Evolutionary conservation across 2,113 vertebrate genomes (phyloP).

Genomic region (Platysteira castanea): DNA sequence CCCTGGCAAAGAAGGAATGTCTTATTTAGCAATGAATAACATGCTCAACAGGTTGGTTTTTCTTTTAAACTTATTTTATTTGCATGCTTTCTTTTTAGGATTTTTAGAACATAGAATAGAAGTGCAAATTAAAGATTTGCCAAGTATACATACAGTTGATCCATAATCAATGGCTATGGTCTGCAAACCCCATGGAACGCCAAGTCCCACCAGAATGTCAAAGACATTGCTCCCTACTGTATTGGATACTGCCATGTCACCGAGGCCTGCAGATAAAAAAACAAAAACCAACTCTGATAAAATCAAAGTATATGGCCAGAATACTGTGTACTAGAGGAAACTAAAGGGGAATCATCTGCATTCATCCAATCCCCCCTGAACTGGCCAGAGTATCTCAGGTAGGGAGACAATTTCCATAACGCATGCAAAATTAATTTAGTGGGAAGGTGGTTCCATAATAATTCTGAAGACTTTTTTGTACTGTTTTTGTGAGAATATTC

Average conservation of each 20-base stretch:
- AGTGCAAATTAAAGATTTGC: not conserved
- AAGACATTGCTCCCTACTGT: slow-evolving; percentile 97
- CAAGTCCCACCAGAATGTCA: slow-evolving; percentile 95
- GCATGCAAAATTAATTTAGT: not conserved
- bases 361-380: not conserved
- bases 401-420: not conserved
- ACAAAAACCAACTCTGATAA: not conserved
- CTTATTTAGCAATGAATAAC: not conserved
- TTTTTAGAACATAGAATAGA: not conserved
- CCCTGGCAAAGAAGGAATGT: not conserved
- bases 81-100: not conserved
- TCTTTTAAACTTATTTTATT: not conserved
- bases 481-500: not conserved
- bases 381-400: not conserved
- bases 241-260: slow-evolving; percentile 97
- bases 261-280: slow-evolving; percentile 78
- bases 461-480: not conserved
- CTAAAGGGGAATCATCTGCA: not conserved
- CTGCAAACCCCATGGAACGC: slow-evolving; percentile 92
- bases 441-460: not conserved
- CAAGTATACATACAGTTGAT: slow-evolving; percentile 78
- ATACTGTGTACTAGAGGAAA: not conserved
- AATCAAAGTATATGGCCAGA: not conserved
- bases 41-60: not conserved
- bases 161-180: slow-evolving; percentile 88